phyloP scores from a whole-genome alignment of 2,888 invertebrate species.

The Drosophila mimetica region DNA sequence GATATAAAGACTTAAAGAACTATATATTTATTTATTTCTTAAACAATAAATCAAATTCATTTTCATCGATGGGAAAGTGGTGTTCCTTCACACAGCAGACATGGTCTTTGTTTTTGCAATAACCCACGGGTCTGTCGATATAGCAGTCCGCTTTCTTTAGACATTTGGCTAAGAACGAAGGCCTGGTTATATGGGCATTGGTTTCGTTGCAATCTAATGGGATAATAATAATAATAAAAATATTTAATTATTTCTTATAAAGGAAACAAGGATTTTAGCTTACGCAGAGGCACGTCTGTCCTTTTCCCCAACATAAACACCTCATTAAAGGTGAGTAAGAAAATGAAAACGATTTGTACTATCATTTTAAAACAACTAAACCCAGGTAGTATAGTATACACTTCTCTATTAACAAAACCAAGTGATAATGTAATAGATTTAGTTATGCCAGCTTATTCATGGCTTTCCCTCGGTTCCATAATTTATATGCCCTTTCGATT shows the following conservation, averaged over 20 bases:
- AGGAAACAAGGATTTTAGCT: not conserved
- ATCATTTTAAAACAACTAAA: not conserved
- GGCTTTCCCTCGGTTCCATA: constrained; percentile 1
- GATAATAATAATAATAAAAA: not conserved
- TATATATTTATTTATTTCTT: too few relatives aligned
- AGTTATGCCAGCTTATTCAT: constrained; percentile 5
- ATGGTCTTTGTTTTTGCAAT: not conserved
- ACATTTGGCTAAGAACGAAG: not conserved
- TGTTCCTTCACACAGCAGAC: constrained; percentile 1
- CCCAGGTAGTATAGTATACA: too few relatives aligned
- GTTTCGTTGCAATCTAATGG: not conserved
- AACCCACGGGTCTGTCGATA: not conserved
- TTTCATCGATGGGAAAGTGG: not conserved
- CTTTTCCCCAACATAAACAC: not conserved
- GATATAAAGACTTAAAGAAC: too few relatives aligned
- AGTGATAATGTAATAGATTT: not conserved
- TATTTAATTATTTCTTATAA: too few relatives aligned
- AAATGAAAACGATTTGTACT: not conserved
- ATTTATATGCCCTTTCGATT: constrained; percentile 27
- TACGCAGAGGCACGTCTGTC: not conserved
- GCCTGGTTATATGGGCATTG: not conserved
- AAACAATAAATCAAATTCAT: too few relatives aligned
- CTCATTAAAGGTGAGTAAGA: not conserved
- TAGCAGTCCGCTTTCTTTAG: not conserved
- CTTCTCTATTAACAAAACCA: too few relatives aligned